Evolutionary conservation across 2,888 invertebrate species (phyloP), one percentile per base, ranked within the genome.

Genomic region (Acanthosoma haemorrhoidale): DNA sequence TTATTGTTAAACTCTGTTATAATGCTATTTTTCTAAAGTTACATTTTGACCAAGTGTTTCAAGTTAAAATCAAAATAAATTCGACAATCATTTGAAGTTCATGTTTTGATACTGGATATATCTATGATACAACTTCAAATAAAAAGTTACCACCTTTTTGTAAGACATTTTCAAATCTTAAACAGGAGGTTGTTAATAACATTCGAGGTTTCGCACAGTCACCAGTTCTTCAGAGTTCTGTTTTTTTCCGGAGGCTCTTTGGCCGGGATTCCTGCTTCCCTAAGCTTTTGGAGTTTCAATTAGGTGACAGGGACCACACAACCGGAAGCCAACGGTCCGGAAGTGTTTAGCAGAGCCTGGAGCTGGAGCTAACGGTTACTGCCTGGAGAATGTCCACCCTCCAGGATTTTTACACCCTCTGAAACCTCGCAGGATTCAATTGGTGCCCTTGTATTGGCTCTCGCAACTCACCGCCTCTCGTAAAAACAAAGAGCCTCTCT

Each of bases 321-420:
- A 51, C 13, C 25, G 6, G n/a, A 25, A 51, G 51, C 51, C 25
- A 51, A 51, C 51, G 13, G 25, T 25, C 25, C n/a, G 51, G 51
- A 51, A 51, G 51, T 51, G 51, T 51, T 51, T 51, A 51, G 51
- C 51, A n/a, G 25, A 29, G 25, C 25, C 51, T 51, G 51, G 51
- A 51, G 51, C 51, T n/a, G 18, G 18, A 51, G 51, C 51, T 51
- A 51, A 51, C 51, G 51, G 51, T 51, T 51, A 51, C 25, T 51
- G 25, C 51, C 4, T 6, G 25, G 51, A 51, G 25, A n/a, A n/a
- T n/a, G n/a, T n/a, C n/a, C n/a, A n/a, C n/a, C 18, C 18, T 51
- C 51, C 25, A 25, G 51, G 51, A 51, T 51, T 51, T 51, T 51
- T 51, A 51, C 51, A 51, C 51, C 51, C 51, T 21, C 25, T 3